A percentile compares a stretch with the other conserved stretches of the same genome.
These are phyloP conservation scores for Uloborus diversus DNA, from an alignment of 1,140 invertebrate species.

Conservation along the genomic window DNA sequence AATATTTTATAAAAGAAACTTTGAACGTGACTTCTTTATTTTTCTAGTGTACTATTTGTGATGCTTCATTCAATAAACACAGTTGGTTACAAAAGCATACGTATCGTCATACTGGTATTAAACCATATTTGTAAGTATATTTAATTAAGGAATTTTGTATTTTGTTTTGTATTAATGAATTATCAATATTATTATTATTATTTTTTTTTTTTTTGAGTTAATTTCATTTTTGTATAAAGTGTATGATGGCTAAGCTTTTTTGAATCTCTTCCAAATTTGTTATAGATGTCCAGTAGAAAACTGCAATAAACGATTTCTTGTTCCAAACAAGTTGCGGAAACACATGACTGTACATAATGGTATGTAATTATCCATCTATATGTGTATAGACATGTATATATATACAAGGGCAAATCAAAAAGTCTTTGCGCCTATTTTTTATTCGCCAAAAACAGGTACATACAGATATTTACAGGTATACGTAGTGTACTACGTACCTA, in stretches of 20 bases:
- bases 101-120: constrained; percentile 1
- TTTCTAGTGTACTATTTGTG: constrained; percentile 27
- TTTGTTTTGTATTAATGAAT: background rate
- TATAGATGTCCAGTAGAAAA: constrained; percentile 8
- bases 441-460: too few relatives aligned
- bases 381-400: too few relatives aligned
- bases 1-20: background rate
- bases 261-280: background rate
- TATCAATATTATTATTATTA: background rate
- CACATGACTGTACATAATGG: constrained; percentile 14
- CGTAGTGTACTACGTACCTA: too few relatives aligned
- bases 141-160: too few relatives aligned
- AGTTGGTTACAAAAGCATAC: background rate
- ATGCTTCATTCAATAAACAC: constrained; percentile 20
- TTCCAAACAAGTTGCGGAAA: background rate
- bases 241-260: background rate
- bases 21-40: background rate
- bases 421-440: too few relatives aligned
- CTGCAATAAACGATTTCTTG: background rate
- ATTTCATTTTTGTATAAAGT: background rate
- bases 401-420: too few relatives aligned
- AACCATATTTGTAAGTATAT: constrained; percentile 15
- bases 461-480: too few relatives aligned
- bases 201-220: background rate
- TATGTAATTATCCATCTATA: background rate